Conservation (phyloP, 2,797 vertebrate genomes). For the Cichlasoma orientale region DNA sequence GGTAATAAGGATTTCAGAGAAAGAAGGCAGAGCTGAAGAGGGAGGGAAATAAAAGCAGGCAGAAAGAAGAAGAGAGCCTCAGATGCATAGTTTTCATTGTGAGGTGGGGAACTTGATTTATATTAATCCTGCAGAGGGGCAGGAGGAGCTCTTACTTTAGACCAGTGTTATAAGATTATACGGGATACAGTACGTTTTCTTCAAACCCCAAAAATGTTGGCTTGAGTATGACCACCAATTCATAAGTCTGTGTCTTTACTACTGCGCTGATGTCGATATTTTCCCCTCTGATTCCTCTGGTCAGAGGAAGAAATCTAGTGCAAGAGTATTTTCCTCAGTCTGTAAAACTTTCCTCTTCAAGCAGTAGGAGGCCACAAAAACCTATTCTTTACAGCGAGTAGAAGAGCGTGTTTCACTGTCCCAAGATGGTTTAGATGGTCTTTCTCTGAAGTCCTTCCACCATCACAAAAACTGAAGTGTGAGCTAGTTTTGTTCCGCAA, state of each 20-base stretch:
- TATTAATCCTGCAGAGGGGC: conserved; percentile 45
- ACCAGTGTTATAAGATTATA: conserved; percentile 14
- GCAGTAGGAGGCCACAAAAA: background rate
- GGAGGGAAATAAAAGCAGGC: conserved; percentile 35
- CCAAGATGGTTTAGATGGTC: background rate
- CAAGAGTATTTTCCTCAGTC: background rate
- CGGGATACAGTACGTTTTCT: background rate
- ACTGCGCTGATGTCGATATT: background rate
- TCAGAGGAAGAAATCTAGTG: background rate
- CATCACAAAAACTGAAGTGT: background rate
- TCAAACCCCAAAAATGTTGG: background rate
- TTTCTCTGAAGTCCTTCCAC: background rate
- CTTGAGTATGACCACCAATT: background rate
- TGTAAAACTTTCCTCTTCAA: conserved; percentile 4
- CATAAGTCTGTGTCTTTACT: background rate
- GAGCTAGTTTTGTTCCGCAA: background rate
- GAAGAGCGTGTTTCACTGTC: background rate
- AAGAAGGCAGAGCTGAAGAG: conserved; percentile 15
- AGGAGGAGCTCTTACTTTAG: conserved; percentile 17
- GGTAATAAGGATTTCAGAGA: conserved; percentile 61
- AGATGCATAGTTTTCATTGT: conserved; percentile 41
- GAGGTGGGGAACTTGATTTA: conserved; percentile 47
- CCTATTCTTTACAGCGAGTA: background rate
- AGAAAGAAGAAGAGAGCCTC: conserved; percentile 15
- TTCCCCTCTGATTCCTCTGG: background rate